Base-by-base conservation (phyloP, 2,113 vertebrate species). In the Cyanoderma ruficeps region DNA sequence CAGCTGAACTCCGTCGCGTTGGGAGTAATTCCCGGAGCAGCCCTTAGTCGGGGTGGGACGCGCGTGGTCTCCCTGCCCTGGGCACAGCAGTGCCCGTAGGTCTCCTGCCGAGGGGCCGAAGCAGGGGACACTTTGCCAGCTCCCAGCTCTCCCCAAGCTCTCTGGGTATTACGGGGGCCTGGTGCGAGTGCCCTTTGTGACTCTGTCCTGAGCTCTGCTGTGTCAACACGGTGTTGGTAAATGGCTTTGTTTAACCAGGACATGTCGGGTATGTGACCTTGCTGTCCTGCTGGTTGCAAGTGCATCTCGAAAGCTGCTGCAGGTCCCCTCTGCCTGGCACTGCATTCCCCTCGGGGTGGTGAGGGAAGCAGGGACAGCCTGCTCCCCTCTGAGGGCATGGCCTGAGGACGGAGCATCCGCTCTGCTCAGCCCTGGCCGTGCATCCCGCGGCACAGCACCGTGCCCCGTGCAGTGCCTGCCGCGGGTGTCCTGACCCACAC, bases 211-310 rank as follows among this genome's bases (percentile, higher is more conserved):
- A 94, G 94, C 91, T 95, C 87, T 92, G 95, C 96, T 97, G 94
- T 97, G 97, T 97, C 96, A 97, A 97, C 89, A 97, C 25, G 30
- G 41, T 72, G 90, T 96, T 96, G 95, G 96, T 96, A 96, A 94
- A 97, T 76, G 91, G 89, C 82, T 97, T 92, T 97, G 96, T 97
- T 97, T 97, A 93, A 96, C 93, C 94, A 96, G 94, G 95, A 86
- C 96, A 93, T 92, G 92, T 74, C 83, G 95, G 88, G 90, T 83
- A 81, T 91, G 81, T 96, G 95, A 95, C 94, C 95, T 97, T 94
- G 86, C 86, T 37, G 80, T 69, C 53, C 90, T 87, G 39, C 9
- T 30, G 61, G 83, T 30, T 81, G 87, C 67, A 59, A 71, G 88
- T 75, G 69, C 96, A 94, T 96, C 89, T 87, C 77, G 86, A 91